Evolutionary conservation across 1,140 invertebrate genomes (phyloP).

Genomic region (Drosophila sulfurigaster): DNA sequence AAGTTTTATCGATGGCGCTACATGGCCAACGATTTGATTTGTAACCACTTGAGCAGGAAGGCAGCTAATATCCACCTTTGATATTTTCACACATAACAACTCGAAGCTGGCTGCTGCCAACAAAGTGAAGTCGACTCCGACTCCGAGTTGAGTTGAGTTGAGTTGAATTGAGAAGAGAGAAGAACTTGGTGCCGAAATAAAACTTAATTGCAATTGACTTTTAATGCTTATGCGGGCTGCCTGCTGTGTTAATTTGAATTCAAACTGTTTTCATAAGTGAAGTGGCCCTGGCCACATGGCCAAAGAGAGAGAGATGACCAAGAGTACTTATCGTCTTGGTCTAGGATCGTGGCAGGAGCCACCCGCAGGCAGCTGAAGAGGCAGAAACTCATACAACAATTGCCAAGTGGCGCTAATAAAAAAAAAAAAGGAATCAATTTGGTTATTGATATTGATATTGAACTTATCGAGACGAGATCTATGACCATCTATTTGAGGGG

Average conservation of each 20-base stretch:
- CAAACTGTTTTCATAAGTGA: conserved; percentile 75
- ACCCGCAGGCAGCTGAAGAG: conserved; percentile 24
- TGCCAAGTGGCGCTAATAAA: conserved; percentile 51
- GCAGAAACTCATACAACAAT: conserved; percentile 7
- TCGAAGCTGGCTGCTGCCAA: not conserved
- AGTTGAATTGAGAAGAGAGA: not conserved
- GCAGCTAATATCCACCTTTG: conserved; percentile 59
- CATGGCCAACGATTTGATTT: conserved; percentile 66
- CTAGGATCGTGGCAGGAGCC: conserved; percentile 12
- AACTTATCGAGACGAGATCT: conserved; percentile 2
- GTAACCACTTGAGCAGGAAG: conserved; percentile 69
- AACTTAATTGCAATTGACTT: conserved; percentile 82
- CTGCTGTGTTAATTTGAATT: conserved; percentile 79
- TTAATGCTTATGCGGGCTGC: conserved; percentile 69
- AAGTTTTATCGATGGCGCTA: conserved; percentile 82
- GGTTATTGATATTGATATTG: conserved; percentile 32
- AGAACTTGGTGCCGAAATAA: conserved; percentile 50
- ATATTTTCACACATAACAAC: conserved; percentile 73
- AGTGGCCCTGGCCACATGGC: conserved; percentile 38
- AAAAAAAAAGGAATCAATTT: conserved; percentile 18
- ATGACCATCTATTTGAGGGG: not conserved
- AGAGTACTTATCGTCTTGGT: not conserved
- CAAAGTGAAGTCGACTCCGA: not conserved
- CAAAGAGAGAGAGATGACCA: not conserved
- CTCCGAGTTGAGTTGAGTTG: not conserved